These are phyloP conservation scores for Drosophila parabipectinata DNA, from an alignment of 1,140 invertebrate genomes.

Conservation along the genomic window DNA sequence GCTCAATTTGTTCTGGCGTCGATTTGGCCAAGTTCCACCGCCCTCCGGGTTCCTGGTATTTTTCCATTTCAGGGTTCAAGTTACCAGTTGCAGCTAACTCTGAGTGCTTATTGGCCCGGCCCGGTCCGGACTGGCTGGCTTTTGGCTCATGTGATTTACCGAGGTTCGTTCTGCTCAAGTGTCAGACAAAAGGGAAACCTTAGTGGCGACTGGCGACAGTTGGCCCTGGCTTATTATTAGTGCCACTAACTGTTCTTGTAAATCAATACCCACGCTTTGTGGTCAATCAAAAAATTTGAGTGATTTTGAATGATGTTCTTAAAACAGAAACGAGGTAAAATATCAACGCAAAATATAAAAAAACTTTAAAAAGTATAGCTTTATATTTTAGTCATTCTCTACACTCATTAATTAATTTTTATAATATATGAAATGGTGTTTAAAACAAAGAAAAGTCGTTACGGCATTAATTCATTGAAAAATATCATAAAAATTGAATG, in stretches of 20 bases:
- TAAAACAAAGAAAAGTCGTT: constrained; percentile 45
- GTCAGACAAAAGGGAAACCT: constrained; percentile 61
- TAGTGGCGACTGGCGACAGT: constrained; percentile 59
- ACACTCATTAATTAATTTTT: constrained; percentile 63
- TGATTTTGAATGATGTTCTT: neutral
- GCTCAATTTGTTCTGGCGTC: constrained; percentile 79
- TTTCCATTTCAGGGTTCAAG: constrained; percentile 34
- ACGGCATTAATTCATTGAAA: constrained; percentile 55
- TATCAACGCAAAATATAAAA: neutral
- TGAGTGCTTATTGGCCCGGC: constrained; percentile 60
- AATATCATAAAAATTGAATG: constrained; percentile 59
- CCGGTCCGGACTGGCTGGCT: constrained; percentile 28
- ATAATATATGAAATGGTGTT: constrained; percentile 21
- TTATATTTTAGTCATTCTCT: neutral
- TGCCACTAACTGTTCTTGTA: constrained; percentile 32
- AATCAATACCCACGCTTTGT: constrained; percentile 57
- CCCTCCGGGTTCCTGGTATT: constrained; percentile 2
- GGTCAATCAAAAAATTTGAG: constrained; percentile 36
- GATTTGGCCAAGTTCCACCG: constrained; percentile 25
- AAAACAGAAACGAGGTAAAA: neutral
- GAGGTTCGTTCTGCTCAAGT: constrained; percentile 54
- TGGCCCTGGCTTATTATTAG: constrained; percentile 31
- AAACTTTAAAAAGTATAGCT: neutral
- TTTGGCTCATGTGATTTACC: constrained; percentile 36
- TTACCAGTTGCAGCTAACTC: constrained; percentile 73